Conservation (phyloP, 2,888 invertebrate genomes). For the Agelastica alni region DNA sequence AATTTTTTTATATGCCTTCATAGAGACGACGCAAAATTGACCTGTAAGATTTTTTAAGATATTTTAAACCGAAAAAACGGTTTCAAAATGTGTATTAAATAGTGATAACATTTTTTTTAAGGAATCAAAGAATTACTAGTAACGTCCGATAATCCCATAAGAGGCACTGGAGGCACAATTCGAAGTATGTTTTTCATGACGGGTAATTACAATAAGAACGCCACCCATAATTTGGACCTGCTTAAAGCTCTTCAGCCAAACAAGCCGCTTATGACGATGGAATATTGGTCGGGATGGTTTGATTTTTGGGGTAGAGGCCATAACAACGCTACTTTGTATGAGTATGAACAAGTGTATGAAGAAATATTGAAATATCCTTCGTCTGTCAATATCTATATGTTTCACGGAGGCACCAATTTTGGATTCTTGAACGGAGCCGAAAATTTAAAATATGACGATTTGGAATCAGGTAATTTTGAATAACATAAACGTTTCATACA, state of each 20-base stretch:
- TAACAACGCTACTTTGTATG: slow-evolving; percentile 8
- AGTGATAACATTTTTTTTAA: no score
- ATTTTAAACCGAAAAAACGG: no score
- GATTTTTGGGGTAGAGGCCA: slow-evolving; percentile 60
- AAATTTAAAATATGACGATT: slow-evolving; percentile 30
- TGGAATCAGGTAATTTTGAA: slow-evolving; percentile 28
- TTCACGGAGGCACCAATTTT: slow-evolving; percentile 87
- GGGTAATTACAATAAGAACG: slow-evolving; percentile 32
- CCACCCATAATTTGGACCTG: slow-evolving; percentile 29
- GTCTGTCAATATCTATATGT: slow-evolving; percentile 89
- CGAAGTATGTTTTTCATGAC: slow-evolving; percentile 53
- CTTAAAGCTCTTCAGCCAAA: slow-evolving; percentile 33
- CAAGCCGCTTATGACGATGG: slow-evolving; percentile 63
- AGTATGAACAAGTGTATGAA: slow-evolving; percentile 25
- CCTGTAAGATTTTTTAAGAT: no score
- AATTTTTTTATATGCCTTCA: no score
- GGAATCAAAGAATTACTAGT: slow-evolving; percentile 58
- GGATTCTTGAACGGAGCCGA: slow-evolving; percentile 63
- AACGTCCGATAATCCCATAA: slow-evolving; percentile 58
- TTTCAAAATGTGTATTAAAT: no score
- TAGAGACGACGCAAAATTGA: no score
- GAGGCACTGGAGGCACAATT: slow-evolving; percentile 40
- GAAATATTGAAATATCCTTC: slow-evolving; percentile 52
- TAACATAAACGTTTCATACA: no score
- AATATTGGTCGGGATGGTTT: slow-evolving; percentile 67